phyloP scores from a whole-genome alignment of 2,113 vertebrate species.

The Atractosteus spatula region DNA sequence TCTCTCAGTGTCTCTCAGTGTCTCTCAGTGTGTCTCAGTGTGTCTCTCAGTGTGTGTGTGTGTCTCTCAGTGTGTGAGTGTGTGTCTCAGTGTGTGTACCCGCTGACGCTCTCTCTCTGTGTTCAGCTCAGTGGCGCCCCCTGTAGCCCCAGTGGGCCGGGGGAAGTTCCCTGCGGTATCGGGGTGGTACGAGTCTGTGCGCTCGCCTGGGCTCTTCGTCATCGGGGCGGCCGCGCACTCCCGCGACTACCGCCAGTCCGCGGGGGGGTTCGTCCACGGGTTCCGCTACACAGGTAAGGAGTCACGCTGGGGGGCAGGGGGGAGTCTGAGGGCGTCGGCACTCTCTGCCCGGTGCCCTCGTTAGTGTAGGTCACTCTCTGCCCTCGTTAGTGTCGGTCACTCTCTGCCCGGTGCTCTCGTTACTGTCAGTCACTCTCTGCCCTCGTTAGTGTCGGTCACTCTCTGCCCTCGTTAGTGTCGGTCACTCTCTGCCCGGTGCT shows the following conservation, averaged over 20 bases:
- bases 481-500: neutral
- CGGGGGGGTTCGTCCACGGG: slow-evolving; percentile 93
- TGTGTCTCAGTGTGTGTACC: too few species aligned
- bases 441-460: neutral
- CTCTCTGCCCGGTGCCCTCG: too few species aligned
- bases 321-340: too few species aligned
- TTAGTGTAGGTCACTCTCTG: too few species aligned
- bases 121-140: slow-evolving; percentile 68
- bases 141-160: slow-evolving; percentile 62
- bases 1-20: too few species aligned
- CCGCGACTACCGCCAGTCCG: slow-evolving; percentile 86
- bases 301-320: neutral
- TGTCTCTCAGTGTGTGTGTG: too few species aligned
- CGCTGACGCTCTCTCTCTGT: neutral
- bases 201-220: slow-evolving; percentile 80
- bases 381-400: too few species aligned
- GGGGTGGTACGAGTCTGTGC: slow-evolving; percentile 80
- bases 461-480: too few species aligned
- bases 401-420: too few species aligned
- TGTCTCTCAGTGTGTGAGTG: too few species aligned
- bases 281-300: slow-evolving; percentile 93
- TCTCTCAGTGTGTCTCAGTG: too few species aligned
- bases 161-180: slow-evolving; percentile 83
- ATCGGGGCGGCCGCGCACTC: slow-evolving; percentile 88
- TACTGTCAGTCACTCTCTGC: too few species aligned